Percentiles rank a stretch among this genome's conserved stretches.
These are phyloP conservation scores for Marisa cornuarietis DNA, from an alignment of 1,140 invertebrate genomes.

Conservation along the genomic window DNA sequence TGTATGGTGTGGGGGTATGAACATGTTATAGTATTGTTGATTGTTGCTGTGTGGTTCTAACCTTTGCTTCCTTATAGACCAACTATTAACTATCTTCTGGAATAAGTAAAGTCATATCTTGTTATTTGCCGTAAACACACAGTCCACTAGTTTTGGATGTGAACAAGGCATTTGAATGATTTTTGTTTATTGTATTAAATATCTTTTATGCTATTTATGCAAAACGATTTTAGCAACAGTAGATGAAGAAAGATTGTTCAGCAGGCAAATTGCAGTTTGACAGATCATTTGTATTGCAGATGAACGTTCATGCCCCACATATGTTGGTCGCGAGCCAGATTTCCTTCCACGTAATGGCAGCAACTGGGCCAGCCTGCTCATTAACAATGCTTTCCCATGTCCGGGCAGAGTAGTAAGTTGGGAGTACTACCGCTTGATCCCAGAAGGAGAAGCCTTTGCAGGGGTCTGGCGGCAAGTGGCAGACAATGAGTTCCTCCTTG, in stretches of 20 bases:
- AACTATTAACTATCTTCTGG: too few relatives aligned
- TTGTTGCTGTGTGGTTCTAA: too few relatives aligned
- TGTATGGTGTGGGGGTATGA: too few relatives aligned
- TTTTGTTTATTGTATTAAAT: background rate
- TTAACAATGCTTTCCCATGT: constrained; percentile 59
- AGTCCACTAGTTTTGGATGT: too few relatives aligned
- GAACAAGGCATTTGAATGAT: background rate
- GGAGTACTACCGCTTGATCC: constrained; percentile 52
- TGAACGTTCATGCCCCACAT: constrained; percentile 45
- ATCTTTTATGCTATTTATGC: too few relatives aligned
- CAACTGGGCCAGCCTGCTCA: constrained; percentile 53
- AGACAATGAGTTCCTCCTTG: constrained; percentile 46
- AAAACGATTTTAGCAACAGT: too few relatives aligned
- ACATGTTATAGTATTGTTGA: too few relatives aligned
- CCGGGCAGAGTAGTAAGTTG: constrained; percentile 50
- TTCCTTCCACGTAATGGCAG: constrained; percentile 45
- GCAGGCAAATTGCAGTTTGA: background rate
- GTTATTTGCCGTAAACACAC: too few relatives aligned
- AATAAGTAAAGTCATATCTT: too few relatives aligned
- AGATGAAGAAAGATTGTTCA: too few relatives aligned
- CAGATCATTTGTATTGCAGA: constrained; percentile 30
- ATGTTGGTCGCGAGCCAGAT: constrained; percentile 48
- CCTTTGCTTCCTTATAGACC: too few relatives aligned
- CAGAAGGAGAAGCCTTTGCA: constrained; percentile 36
- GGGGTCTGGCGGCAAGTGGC: constrained; percentile 50